Base-by-base conservation (phyloP, 2,797 vertebrate species). In the Etheostoma nigrum region DNA sequence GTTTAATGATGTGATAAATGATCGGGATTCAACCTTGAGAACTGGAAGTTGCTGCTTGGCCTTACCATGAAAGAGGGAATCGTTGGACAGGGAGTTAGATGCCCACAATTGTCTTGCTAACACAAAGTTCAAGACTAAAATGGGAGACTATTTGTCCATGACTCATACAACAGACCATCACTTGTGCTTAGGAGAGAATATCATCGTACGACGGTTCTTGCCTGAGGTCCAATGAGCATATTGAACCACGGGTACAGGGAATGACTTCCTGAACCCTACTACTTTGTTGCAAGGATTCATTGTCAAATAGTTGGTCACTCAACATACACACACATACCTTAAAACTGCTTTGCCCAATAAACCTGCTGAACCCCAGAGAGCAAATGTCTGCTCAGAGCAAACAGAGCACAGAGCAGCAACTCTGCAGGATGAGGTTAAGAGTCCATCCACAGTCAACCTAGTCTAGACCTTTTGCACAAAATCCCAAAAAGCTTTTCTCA, bases 331-430 rank as follows among this genome's bases (percentile, higher is more conserved):
- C 54, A 33, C 6, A 55, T 16, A 44, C 16, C 9, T 42, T 19
- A 33, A 60, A 45, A 23, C 13, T 21, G 30, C 14, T 71, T 11
- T 12, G 12, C 2, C 44, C 13, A 33, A 80, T 62, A 21, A 85
- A 83, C 82, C 57, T 14, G 10, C 45, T 87, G 79, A 88, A 78
- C 74, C 61, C 0, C 71, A 52, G 51, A 33, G 21, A 76, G 21
- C 47, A 15, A 45, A 76, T 2, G 16, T 55, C 47, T 10, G 27
- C 58, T 18, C 75, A 78, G 73, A 74, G 55, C 76, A 87, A 85
- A 91, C 79, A 87, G 48, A 47, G 3, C 12, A 30, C 30, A 19
- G 60, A 63, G 7, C 45, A 40, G 73, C 57, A 54, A 19, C 27
- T 15, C 44, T 36, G 54, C 47, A 44, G 48, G 51, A 18, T 0